A percentile compares a stretch with the other conserved stretches of the same genome.
Evolutionary conservation across 2,797 vertebrate species (phyloP).

Genomic region (Platyrinchus mystaceus): DNA sequence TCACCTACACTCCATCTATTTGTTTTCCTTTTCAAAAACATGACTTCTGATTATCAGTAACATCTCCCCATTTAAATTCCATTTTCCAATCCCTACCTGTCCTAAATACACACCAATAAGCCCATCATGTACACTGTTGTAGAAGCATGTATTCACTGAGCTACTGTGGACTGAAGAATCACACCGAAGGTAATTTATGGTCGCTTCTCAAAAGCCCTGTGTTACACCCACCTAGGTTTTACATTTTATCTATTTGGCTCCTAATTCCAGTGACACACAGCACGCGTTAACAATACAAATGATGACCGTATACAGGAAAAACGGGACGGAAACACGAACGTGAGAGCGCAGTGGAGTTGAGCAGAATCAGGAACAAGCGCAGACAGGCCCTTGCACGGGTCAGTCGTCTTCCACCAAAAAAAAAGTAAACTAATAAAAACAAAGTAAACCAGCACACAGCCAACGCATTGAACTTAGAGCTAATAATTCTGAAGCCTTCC

Average conservation of each 20-base stretch:
- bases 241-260: background rate
- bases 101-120: background rate
- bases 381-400: fast-evolving
- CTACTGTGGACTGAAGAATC: background rate
- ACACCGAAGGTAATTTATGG: background rate
- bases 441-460: no score
- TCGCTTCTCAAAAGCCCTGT: background rate
- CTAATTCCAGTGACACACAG: background rate
- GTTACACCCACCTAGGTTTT: background rate
- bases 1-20: background rate
- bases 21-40: background rate
- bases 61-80: background rate
- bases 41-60: background rate
- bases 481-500: no score
- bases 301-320: background rate
- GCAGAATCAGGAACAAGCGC: fast-evolving
- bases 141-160: background rate
- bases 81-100: background rate
- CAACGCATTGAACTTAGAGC: fast-evolving
- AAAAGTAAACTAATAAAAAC: no score
- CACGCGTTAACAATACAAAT: background rate
- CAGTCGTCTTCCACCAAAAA: background rate
- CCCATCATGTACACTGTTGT: fast-evolving
- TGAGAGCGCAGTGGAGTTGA: fast-evolving
- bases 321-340: fast-evolving